Percentiles rank a stretch among this genome's conserved stretches.
phyloP scores from a whole-genome alignment of 2,888 invertebrate species.

The Drosophila lutescens region DNA sequence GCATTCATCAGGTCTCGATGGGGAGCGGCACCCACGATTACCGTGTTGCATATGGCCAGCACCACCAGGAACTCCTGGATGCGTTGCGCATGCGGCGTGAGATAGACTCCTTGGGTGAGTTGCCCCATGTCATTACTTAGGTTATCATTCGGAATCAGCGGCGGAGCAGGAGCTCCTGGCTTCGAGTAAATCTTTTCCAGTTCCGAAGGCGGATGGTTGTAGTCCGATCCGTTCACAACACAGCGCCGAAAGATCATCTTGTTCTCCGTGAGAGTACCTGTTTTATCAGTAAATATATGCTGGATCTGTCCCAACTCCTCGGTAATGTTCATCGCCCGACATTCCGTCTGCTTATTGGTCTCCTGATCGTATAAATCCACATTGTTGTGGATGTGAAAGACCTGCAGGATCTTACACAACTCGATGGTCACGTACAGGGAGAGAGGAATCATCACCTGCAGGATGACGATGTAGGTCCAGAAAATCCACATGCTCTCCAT shows the following conservation, averaged over 20 bases:
- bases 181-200: slow-evolving; percentile 86
- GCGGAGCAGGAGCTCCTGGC: slow-evolving; percentile 85
- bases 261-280: slow-evolving; percentile 98
- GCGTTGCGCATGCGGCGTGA: slow-evolving; percentile 88
- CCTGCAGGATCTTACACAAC: slow-evolving; percentile 97
- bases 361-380: slow-evolving; percentile 93
- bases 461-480: slow-evolving; percentile 97
- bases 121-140: slow-evolving; percentile 85
- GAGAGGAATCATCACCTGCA: slow-evolving; percentile 98
- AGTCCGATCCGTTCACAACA: slow-evolving; percentile 94
- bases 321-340: slow-evolving; percentile 97
- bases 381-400: slow-evolving; percentile 97
- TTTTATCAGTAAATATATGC: slow-evolving; percentile 98
- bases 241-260: slow-evolving; percentile 98
- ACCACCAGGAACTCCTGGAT: slow-evolving; percentile 95
- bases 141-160: slow-evolving; percentile 85
- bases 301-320: slow-evolving; percentile 98
- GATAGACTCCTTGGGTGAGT: slow-evolving; percentile 82
- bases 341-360: slow-evolving; percentile 93
- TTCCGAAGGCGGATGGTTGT: slow-evolving; percentile 91
- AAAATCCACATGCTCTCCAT: slow-evolving; percentile 94
- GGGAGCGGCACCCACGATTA: slow-evolving; percentile 95
- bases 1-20: slow-evolving; percentile 89
- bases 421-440: slow-evolving; percentile 98
- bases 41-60: slow-evolving; percentile 97